These are phyloP conservation scores for Drosophila orosa DNA, from an alignment of 1,140 invertebrate genomes.

Conservation along the genomic window DNA sequence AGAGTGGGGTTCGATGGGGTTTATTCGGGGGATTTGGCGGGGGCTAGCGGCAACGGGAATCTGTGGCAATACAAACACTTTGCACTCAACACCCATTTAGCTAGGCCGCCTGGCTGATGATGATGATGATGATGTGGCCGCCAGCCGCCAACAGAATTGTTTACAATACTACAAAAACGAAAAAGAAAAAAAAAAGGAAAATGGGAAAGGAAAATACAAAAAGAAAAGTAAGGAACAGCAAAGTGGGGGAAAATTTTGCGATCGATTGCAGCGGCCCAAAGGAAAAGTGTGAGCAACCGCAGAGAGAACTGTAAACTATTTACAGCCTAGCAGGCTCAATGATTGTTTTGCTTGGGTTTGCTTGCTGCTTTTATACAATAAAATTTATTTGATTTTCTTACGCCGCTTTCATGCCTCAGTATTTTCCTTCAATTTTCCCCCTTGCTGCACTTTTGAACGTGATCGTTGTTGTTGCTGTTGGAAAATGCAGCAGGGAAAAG, in stretches of 20 bases:
- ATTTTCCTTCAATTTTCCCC: slow-evolving; percentile 77
- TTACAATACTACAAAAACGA: slow-evolving; percentile 59
- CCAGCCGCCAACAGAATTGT: slow-evolving; percentile 72
- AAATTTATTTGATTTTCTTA: slow-evolving; percentile 82
- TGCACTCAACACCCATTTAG: slow-evolving; percentile 82
- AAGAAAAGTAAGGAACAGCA: slow-evolving; percentile 20
- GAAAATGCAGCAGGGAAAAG: slow-evolving; percentile 24
- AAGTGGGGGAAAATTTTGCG: slow-evolving; percentile 65
- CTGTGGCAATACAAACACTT: slow-evolving; percentile 74
- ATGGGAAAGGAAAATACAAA: slow-evolving; percentile 28
- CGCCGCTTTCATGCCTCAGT: slow-evolving; percentile 79
- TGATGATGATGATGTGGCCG: slow-evolving; percentile 62
- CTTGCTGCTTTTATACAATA: slow-evolving; percentile 75
- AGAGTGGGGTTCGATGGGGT: slow-evolving; percentile 14
- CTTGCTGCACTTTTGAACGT: slow-evolving; percentile 66
- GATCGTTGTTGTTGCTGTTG: slow-evolving; percentile 47
- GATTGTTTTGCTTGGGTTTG: slow-evolving; percentile 65
- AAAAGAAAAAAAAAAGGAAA: slow-evolving; percentile 28
- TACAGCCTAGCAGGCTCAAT: slow-evolving; percentile 71
- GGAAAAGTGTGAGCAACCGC: slow-evolving; percentile 71
- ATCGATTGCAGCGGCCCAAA: slow-evolving; percentile 68
- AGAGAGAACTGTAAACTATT: slow-evolving; percentile 75
- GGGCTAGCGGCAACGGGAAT: slow-evolving; percentile 3
- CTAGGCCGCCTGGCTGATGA: slow-evolving; percentile 48
- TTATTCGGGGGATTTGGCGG: neutral